These are phyloP conservation scores for Hippopotamyrus pictus DNA, from an alignment of 2,797 vertebrate genomes.

Conservation along the genomic window DNA sequence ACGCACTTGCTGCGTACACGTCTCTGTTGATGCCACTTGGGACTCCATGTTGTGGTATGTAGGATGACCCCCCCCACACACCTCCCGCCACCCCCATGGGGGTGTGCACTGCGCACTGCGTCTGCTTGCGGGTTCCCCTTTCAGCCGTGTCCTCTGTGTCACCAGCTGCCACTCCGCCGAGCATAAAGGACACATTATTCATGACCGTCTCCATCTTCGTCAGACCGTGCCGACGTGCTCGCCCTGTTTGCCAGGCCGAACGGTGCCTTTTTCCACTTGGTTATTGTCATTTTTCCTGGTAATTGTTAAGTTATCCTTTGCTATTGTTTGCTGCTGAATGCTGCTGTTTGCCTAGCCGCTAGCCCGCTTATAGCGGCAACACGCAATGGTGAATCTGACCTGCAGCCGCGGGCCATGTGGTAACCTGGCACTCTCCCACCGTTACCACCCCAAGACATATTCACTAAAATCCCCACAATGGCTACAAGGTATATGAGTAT, in stretches of 20 bases:
- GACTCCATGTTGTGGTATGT: neutral
- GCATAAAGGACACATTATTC: conserved; percentile 33
- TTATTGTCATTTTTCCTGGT: neutral
- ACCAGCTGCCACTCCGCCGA: conserved; percentile 24
- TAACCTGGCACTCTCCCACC: neutral
- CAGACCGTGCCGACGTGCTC: neutral
- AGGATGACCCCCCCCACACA: neutral
- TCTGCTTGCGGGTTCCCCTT: neutral
- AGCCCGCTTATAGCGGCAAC: neutral
- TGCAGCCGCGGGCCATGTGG: neutral
- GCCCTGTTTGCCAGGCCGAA: neutral
- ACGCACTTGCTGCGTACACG: neutral
- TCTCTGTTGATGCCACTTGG: neutral
- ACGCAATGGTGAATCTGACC: neutral
- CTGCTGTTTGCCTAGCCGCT: neutral
- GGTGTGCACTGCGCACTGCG: neutral
- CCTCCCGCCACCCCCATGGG: neutral
- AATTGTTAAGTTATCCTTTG: neutral
- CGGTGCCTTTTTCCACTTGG: neutral
- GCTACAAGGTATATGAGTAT: neutral
- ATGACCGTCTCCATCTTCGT: conserved; percentile 16
- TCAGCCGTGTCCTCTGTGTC: neutral
- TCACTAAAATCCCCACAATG: neutral
- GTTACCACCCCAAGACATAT: neutral
- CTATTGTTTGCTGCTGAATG: neutral